Percentiles rank a stretch among this genome's conserved stretches.
phyloP scores from a whole-genome alignment of 2,113 vertebrate species.

The Platysteira castanea region DNA sequence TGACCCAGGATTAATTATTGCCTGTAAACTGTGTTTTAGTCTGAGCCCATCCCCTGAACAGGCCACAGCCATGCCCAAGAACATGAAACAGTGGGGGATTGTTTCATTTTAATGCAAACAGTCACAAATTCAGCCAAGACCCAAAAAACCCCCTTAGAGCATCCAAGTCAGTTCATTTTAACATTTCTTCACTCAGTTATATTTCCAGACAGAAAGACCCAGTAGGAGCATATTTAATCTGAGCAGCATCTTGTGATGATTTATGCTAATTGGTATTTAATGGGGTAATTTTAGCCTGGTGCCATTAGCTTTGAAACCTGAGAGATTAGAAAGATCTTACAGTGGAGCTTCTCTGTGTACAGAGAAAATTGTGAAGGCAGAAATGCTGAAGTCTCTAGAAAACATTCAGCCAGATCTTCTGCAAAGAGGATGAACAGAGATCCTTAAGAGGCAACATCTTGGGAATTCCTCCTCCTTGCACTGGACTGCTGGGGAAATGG shows the following conservation, averaged over 20 bases:
- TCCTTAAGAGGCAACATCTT: background rate
- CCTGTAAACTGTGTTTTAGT: background rate
- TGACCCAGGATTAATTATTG: background rate
- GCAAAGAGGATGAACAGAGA: background rate
- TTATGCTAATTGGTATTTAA: constrained; percentile 65
- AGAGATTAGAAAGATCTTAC: constrained; percentile 2
- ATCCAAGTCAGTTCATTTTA: background rate
- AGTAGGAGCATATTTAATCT: constrained; percentile 52
- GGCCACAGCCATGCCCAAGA: background rate
- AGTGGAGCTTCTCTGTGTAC: background rate
- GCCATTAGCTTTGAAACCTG: constrained; percentile 3
- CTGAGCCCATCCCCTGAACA: background rate
- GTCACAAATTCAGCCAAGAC: background rate
- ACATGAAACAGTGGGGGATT: background rate
- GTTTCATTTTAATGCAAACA: background rate
- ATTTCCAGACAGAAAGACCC: constrained; percentile 40
- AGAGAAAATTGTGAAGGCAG: background rate
- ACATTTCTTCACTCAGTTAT: background rate
- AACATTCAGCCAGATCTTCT: background rate
- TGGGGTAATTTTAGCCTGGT: constrained; percentile 29
- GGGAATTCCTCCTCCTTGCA: background rate
- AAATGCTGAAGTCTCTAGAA: background rate
- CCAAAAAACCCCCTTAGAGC: background rate
- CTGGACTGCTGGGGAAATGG: background rate
- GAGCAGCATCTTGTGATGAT: constrained; percentile 49